Evolutionary conservation across 2,113 vertebrate species (phyloP).

Genomic region (Zosterops pallidus): DNA sequence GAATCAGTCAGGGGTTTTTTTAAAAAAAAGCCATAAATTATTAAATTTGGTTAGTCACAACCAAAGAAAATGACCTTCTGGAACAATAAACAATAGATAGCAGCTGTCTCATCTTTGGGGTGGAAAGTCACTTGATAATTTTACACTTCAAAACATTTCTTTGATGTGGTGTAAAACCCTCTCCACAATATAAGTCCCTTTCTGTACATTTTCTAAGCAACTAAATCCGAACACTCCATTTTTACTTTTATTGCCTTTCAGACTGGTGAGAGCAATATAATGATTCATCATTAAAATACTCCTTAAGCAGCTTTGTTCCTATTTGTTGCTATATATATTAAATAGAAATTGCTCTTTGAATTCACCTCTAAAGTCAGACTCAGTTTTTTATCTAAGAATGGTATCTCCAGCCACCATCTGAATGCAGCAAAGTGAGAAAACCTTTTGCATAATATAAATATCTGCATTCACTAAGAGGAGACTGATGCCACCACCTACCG

Average conservation of each 20-base stretch:
- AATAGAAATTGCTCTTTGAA: slow-evolving; percentile 43
- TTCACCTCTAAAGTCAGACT: slow-evolving; percentile 48
- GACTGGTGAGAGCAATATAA: slow-evolving; percentile 34
- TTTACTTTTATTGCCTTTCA: slow-evolving; percentile 50
- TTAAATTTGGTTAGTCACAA: neutral
- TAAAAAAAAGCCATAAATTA: neutral
- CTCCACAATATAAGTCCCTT: neutral
- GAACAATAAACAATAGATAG: neutral
- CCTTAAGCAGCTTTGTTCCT: slow-evolving; percentile 54
- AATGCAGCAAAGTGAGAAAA: slow-evolving; percentile 34
- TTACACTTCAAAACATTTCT: neutral
- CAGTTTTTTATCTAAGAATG: neutral
- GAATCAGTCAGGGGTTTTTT: neutral
- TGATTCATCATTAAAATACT: slow-evolving; percentile 58
- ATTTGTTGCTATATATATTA: slow-evolving; percentile 52
- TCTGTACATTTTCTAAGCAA: neutral
- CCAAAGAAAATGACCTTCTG: neutral
- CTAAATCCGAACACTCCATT: slow-evolving; percentile 41
- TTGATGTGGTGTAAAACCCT: neutral
- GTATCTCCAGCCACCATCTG: slow-evolving; percentile 21
- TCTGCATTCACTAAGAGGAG: slow-evolving; percentile 27
- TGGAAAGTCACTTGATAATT: neutral
- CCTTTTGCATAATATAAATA: slow-evolving; percentile 40
- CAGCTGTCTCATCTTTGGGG: neutral
- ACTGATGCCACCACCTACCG: slow-evolving; percentile 33